A percentile compares a stretch with the other conserved stretches of the same genome.
Evolutionary conservation across 2,113 vertebrate species (phyloP).

Genomic region (Athene noctua): DNA sequence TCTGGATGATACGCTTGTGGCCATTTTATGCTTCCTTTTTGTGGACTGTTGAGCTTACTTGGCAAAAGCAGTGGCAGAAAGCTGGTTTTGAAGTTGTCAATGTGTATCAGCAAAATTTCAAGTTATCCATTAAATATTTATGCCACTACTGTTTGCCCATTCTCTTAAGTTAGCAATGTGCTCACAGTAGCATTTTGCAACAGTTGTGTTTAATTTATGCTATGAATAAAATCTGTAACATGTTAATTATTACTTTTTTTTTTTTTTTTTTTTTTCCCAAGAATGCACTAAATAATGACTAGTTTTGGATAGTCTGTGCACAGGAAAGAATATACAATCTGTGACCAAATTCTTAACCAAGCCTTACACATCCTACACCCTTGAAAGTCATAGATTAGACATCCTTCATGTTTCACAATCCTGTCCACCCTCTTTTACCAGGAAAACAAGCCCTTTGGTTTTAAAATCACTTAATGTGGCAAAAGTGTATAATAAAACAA

Average conservation of each 20-base stretch:
- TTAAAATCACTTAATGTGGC: slow-evolving; percentile 54
- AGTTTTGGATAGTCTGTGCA: not conserved
- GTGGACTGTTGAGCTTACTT: not conserved
- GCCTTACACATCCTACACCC: not conserved
- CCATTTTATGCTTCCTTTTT: not conserved
- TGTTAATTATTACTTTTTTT: not conserved
- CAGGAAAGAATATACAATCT: not conserved
- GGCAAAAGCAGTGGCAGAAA: not conserved
- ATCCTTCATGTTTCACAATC: not conserved
- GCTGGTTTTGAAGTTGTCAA: not conserved
- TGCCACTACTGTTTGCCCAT: not conserved
- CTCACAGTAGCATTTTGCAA: not conserved
- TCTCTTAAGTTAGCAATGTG: not conserved
- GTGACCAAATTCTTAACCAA: not conserved
- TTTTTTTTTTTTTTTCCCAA: not conserved
- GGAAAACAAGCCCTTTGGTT: slow-evolving; percentile 44
- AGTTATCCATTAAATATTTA: not conserved
- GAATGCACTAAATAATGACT: not conserved
- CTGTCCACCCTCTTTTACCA: slow-evolving; percentile 31
- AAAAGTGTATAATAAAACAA: slow-evolving; percentile 39
- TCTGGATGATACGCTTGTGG: not conserved
- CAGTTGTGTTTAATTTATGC: not conserved
- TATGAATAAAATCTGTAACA: not conserved
- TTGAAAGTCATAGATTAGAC: not conserved
- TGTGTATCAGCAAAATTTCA: not conserved